Evolutionary conservation across 64 coral and sea anemone species (phyloP).

Genomic region (Anthopleura sola): DNA sequence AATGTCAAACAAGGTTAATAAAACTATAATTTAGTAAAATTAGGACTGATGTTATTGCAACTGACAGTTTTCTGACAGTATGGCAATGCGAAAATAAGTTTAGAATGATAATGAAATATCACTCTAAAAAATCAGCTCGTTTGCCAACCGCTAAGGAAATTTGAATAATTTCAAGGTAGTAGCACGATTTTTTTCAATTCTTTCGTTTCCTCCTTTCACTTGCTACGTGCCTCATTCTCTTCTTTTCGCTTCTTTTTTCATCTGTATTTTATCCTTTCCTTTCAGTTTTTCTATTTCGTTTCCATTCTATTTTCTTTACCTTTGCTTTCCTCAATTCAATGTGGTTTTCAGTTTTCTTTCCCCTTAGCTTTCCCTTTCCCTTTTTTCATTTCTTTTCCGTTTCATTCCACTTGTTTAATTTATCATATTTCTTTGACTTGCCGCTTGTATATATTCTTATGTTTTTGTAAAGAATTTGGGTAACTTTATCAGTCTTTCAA

Average conservation of each 20-base stretch:
- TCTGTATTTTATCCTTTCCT: neutral
- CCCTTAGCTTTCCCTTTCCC: neutral
- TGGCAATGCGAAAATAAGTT: too few relatives aligned
- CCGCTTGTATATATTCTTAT: neutral
- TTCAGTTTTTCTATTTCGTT: neutral
- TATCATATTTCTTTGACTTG: neutral
- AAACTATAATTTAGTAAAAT: neutral
- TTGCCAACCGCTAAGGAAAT: too few relatives aligned
- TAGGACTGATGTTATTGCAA: neutral
- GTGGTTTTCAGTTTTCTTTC: neutral
- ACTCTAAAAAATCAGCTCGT: too few relatives aligned
- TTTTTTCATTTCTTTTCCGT: neutral
- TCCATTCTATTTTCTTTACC: neutral
- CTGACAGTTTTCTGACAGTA: too few relatives aligned
- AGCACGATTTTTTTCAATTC: neutral
- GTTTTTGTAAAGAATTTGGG: neutral
- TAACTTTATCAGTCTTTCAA: neutral
- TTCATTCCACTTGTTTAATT: neutral
- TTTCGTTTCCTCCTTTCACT: neutral
- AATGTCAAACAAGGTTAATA: neutral
- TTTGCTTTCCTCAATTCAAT: neutral
- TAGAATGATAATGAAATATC: too few relatives aligned
- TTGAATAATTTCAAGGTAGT: neutral
- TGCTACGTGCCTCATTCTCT: neutral
- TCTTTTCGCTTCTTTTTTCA: neutral